Conservation (phyloP, 2,113 vertebrate genomes). For the Leptobrachium leishanense region DNA sequence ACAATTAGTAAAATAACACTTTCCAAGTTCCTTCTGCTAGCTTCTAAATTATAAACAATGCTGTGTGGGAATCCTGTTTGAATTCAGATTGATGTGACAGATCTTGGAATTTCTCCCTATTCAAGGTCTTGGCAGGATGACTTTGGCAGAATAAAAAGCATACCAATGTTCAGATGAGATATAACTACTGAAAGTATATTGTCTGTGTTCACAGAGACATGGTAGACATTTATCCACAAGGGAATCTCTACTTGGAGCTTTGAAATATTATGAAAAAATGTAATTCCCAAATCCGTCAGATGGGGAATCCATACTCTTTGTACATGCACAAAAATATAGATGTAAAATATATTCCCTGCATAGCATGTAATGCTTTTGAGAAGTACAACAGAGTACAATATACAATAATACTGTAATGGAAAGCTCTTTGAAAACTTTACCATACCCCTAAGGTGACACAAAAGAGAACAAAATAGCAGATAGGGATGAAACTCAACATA, state of each 20-base stretch:
- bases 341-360: slow-evolving; percentile 28
- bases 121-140: slow-evolving; percentile 32
- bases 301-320: slow-evolving; percentile 35
- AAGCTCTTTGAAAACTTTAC: slow-evolving; percentile 44
- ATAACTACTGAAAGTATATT: slow-evolving; percentile 26
- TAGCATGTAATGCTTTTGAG: slow-evolving; percentile 29
- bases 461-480: slow-evolving; percentile 28
- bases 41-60: slow-evolving; percentile 28
- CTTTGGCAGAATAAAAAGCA: slow-evolving; percentile 30
- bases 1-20: slow-evolving; percentile 16
- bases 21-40: slow-evolving; percentile 4
- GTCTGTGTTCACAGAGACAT: slow-evolving; percentile 9
- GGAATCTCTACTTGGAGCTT: slow-evolving; percentile 24
- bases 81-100: slow-evolving; percentile 42
- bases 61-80: slow-evolving; percentile 40
- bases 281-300: slow-evolving; percentile 25
- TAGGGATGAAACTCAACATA: slow-evolving; percentile 34
- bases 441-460: slow-evolving; percentile 40
- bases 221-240: slow-evolving; percentile 18
- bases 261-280: slow-evolving; percentile 27
- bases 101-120: slow-evolving; percentile 28
- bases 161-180: slow-evolving; percentile 19
- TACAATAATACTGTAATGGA: slow-evolving; percentile 4
- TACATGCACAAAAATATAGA: slow-evolving; percentile 31
- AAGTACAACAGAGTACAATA: slow-evolving; percentile 13